Conservation (phyloP, 2,113 vertebrate species). For the Monopterus albus region DNA sequence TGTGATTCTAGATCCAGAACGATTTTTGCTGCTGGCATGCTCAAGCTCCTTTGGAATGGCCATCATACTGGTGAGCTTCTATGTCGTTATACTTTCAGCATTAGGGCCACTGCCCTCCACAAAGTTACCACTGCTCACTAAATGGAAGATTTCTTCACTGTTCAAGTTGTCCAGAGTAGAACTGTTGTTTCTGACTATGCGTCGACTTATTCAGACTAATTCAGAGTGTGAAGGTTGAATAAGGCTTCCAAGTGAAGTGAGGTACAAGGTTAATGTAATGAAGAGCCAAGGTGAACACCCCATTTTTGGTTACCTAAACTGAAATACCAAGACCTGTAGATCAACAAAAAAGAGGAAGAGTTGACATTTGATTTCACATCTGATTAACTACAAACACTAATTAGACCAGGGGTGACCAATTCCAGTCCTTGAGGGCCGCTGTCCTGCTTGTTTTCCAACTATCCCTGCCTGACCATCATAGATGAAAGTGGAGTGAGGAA, state of each 20-base stretch:
- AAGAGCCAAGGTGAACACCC: conserved; percentile 16
- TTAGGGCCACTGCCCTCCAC: conserved; percentile 42
- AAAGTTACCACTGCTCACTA: conserved; percentile 20
- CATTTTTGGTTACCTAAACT: conserved; percentile 40
- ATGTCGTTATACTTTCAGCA: background rate
- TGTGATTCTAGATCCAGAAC: conserved; percentile 21
- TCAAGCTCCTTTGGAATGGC: conserved; percentile 5
- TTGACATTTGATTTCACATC: background rate
- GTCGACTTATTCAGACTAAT: background rate
- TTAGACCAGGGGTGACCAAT: too few relatives aligned
- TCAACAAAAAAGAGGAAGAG: background rate
- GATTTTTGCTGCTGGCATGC: background rate
- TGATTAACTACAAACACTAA: background rate
- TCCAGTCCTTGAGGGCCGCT: too few relatives aligned
- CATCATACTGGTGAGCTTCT: conserved; percentile 5
- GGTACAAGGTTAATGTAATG: conserved; percentile 19
- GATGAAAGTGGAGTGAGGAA: too few relatives aligned
- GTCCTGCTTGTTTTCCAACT: too few relatives aligned
- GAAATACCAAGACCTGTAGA: conserved; percentile 41
- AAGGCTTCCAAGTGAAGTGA: conserved; percentile 46
- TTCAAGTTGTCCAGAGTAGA: background rate
- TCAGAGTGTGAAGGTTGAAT: conserved; percentile 23
- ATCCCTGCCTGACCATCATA: too few relatives aligned
- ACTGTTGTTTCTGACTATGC: background rate
- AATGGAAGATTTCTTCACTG: conserved; percentile 1